Conservation (phyloP, 2,113 vertebrate species). For the Drymodes brunneopygia region DNA sequence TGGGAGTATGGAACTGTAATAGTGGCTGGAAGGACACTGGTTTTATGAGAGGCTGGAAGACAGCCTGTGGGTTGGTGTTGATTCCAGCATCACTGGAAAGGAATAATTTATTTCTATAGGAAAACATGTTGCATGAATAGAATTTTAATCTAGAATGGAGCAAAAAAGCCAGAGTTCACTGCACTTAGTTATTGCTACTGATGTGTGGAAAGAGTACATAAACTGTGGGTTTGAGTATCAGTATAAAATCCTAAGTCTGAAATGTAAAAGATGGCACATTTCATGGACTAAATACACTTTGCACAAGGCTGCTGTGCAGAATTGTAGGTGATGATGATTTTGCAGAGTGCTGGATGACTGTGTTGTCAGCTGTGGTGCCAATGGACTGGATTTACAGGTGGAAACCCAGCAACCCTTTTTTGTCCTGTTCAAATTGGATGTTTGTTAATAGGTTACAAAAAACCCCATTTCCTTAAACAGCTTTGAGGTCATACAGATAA, state of each 20-base stretch:
- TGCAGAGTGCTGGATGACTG: fast-evolving
- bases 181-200: background rate
- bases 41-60: background rate
- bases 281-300: background rate
- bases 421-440: background rate
- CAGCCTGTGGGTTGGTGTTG: background rate
- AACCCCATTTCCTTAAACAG: background rate
- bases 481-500: background rate
- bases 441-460: background rate
- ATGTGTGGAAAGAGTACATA: background rate
- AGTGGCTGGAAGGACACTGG: background rate
- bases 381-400: background rate
- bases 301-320: background rate
- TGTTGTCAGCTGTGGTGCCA: background rate
- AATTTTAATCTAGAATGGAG: background rate
- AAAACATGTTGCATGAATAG: background rate
- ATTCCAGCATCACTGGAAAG: background rate
- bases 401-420: background rate
- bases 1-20: background rate
- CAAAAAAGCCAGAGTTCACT: background rate
- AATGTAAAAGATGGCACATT: background rate
- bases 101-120: background rate
- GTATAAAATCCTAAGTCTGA: background rate
- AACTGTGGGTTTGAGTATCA: background rate
- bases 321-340: background rate